phyloP scores from a whole-genome alignment of 2,113 vertebrate genomes.

The Myotis lucifugus region DNA sequence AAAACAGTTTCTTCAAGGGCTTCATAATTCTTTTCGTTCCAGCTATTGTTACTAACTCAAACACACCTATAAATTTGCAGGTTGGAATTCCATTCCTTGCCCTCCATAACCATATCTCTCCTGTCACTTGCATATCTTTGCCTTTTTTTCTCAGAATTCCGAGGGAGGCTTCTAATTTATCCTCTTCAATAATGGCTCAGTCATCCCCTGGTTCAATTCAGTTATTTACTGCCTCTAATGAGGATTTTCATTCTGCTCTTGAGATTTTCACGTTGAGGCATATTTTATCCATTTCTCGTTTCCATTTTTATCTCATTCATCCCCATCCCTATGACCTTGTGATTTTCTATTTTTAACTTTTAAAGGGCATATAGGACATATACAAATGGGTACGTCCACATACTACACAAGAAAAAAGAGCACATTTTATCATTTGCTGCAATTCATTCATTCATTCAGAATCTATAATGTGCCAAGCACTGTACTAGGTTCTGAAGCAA shows the following conservation, averaged over 20 bases:
- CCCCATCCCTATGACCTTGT: neutral
- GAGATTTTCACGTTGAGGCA: neutral
- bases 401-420: neutral
- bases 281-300: slow-evolving; percentile 1
- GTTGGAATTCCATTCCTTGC: neutral
- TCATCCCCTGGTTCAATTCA: neutral
- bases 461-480: neutral
- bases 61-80: neutral
- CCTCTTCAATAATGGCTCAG: neutral
- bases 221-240: slow-evolving; percentile 30
- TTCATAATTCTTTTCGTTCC: neutral
- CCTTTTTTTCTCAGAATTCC: neutral
- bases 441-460: neutral
- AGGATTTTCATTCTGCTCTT: slow-evolving; percentile 42
- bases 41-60: slow-evolving; percentile 31
- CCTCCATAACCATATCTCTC: neutral
- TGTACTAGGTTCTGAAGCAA: neutral
- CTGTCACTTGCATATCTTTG: neutral
- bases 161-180: slow-evolving; percentile 38
- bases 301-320: neutral
- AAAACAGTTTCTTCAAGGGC: slow-evolving; percentile 4
- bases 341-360: slow-evolving; percentile 17
- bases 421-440: neutral
- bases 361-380: neutral
- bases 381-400: neutral